phyloP scores from a whole-genome alignment of 2,888 invertebrate genomes.

The Tolmerus cingulatus region DNA sequence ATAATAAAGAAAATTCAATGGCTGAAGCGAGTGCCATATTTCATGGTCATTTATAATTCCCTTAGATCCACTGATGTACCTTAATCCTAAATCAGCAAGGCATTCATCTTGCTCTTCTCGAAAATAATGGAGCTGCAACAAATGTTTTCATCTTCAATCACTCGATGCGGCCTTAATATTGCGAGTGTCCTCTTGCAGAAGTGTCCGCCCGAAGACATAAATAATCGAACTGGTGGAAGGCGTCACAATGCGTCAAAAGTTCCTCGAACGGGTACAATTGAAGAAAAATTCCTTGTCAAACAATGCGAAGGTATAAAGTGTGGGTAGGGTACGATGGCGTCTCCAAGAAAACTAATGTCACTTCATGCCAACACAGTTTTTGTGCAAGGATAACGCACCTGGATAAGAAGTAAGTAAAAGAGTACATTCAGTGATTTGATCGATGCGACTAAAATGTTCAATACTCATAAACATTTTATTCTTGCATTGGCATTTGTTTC shows the following conservation, averaged over 20 bases:
- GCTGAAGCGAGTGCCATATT: not conserved
- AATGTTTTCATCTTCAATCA: not conserved
- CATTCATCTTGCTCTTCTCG: not conserved
- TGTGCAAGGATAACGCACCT: slow-evolving; percentile 32
- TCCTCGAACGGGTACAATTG: not conserved
- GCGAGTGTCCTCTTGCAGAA: slow-evolving; percentile 26
- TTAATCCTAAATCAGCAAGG: not conserved
- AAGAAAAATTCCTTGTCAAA: not conserved
- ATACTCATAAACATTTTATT: not conserved
- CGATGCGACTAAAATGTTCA: not conserved
- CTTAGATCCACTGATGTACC: not conserved
- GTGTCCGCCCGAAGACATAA: not conserved
- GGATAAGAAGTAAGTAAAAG: not conserved
- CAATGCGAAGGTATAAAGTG: not conserved
- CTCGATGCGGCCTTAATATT: not conserved
- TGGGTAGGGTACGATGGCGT: not conserved
- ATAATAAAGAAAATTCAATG: not conserved
- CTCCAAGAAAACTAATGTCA: slow-evolving; percentile 24
- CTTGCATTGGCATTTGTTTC: not conserved
- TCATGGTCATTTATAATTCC: not conserved
- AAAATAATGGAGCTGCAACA: not conserved
- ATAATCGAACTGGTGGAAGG: not conserved
- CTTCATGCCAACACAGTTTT: slow-evolving; percentile 28
- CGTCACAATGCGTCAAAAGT: slow-evolving; percentile 1
- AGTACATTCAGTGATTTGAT: not conserved